A percentile compares a stretch with the other conserved stretches of the same genome.
Evolutionary conservation across 2,797 vertebrate genomes (phyloP).

Genomic region (Pyrrhura leucotis): DNA sequence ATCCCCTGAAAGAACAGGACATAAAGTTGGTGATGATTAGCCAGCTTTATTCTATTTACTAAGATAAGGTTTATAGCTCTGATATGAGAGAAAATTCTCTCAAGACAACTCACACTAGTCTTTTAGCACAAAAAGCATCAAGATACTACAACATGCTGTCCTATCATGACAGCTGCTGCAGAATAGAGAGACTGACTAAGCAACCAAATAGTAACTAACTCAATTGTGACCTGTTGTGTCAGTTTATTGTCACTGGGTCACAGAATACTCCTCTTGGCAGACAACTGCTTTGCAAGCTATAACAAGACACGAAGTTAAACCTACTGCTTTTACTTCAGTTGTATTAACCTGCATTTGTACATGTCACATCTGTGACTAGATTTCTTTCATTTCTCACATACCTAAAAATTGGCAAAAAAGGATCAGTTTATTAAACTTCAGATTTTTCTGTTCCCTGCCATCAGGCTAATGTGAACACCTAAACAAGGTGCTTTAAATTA

Average conservation of each 20-base stretch:
- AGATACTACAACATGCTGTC: slow-evolving; percentile 9
- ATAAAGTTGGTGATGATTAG: slow-evolving; percentile 77
- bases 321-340: not conserved
- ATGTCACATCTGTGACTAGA: not conserved
- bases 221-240: not conserved
- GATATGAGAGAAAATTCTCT: slow-evolving; percentile 58
- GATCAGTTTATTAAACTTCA: not conserved
- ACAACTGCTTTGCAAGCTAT: not conserved
- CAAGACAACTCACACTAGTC: slow-evolving; percentile 14
- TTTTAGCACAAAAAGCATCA: slow-evolving; percentile 36
- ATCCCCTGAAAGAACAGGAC: slow-evolving; percentile 61
- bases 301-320: not conserved
- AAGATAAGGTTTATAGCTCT: slow-evolving; percentile 79
- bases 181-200: not conserved
- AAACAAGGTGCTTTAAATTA: not conserved
- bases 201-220: not conserved
- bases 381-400: not conserved
- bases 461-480: not conserved
- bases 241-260: not conserved
- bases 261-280: not conserved
- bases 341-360: not conserved
- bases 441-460: not conserved
- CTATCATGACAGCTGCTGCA: not conserved
- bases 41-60: slow-evolving; percentile 80
- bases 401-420: not conserved